Evolutionary conservation across 2,888 invertebrate genomes (phyloP), one percentile per base, ranked within the genome.

Genomic region (Capitulum mitella): DNA sequence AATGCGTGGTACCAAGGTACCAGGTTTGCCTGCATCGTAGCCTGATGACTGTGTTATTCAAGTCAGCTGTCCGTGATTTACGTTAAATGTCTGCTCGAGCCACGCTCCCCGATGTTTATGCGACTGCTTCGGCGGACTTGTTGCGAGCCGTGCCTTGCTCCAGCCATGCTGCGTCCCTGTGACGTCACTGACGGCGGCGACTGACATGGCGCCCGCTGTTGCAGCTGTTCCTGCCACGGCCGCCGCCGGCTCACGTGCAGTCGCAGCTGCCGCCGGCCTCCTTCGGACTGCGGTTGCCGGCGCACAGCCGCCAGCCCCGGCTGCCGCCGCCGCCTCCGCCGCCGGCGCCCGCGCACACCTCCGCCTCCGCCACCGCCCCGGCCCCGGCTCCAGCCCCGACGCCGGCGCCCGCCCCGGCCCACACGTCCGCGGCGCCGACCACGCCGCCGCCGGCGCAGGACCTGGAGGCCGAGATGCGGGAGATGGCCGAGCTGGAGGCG

Each of bases 401-500:
- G 22, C 34, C 37, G 22, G 32, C 37, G 6, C 70, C 37, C 22
- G 16, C 70, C 3, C 70, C 70, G 37, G 34, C 70, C 22, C 70
- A 58, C 29, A n/a, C 58, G 29, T 14, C 51, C 19, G 5, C 51
- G 22, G 5, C 58, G 3, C 1, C 58, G 40, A 26, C 12, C 3
- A 10, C 43, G 46, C 29, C 43, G 14, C 26, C 26, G n/a, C 43
- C 43, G 29, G 19, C 29, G 29, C 75, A 14, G 46, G 43, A 46
- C 29, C 75, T 75, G 75, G 75, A 75, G 75, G 43, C 75, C 1
- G 75, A 75, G 75, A 46, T 75, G 46, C 43, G 75, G 0, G 43
- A 46, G 75, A 43, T 75, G 75, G 75, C 75, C 29, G 75, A 75
- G 75, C 43, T 75, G 14, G 75, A 75, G 75, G 75, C 75, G 12